These are phyloP conservation scores for Saguinus midas DNA, from an alignment of 2,113 vertebrate species.

Conservation along the genomic window DNA sequence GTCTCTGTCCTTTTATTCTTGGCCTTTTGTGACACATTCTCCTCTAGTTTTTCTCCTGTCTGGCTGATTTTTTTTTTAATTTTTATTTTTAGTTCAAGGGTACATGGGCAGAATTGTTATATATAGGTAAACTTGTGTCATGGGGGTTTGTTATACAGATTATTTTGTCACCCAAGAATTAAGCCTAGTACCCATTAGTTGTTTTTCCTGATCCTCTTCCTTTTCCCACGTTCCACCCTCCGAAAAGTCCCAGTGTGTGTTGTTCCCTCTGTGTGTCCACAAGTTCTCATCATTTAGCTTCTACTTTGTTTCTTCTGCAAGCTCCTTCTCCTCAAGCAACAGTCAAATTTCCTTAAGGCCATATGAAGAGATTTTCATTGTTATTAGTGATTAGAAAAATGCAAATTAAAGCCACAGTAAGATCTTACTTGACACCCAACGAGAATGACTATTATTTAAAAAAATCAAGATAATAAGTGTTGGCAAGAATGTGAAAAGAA, in stretches of 20 bases:
- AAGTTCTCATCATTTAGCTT: no score
- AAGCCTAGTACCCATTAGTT: no score
- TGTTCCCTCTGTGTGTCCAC: no score
- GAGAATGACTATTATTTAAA: not conserved
- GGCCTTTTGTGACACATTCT: not conserved
- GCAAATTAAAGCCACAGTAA: not conserved
- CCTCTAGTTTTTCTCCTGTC: not conserved
- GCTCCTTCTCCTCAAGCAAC: not conserved
- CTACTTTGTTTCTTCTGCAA: not conserved
- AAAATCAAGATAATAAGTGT: not conserved
- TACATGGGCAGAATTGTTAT: no score
- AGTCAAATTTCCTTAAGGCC: not conserved
- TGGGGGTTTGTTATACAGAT: no score
- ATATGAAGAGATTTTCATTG: not conserved
- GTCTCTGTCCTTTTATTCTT: not conserved
- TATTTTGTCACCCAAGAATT: no score
- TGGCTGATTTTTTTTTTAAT: not conserved
- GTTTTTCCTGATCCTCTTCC: no score
- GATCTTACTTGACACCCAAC: not conserved
- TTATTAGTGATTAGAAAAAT: not conserved
- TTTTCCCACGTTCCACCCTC: no score
- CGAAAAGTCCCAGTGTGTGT: no score
- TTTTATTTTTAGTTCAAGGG: no score
- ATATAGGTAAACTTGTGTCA: no score
- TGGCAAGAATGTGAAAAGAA: not conserved